These are phyloP conservation scores for Drosophila jambulina DNA, from an alignment of 1,140 invertebrate genomes.

Conservation along the genomic window DNA sequence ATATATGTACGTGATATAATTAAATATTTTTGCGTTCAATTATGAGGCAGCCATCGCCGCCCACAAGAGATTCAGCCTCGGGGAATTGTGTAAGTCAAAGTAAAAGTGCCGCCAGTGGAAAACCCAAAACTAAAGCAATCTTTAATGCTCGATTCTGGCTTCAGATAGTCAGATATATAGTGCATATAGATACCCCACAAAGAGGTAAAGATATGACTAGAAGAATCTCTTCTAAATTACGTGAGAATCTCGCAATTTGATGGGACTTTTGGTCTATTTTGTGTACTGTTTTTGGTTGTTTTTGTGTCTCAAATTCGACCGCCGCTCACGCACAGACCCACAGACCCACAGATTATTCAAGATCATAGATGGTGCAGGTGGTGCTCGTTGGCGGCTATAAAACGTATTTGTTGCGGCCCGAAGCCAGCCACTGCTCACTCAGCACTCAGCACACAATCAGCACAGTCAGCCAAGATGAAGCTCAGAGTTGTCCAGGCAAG, in stretches of 20 bases:
- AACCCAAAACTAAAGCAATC: neutral
- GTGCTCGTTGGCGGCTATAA: conserved; percentile 26
- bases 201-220: neutral
- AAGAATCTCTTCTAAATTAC: conserved; percentile 26
- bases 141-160: neutral
- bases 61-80: conserved; percentile 31
- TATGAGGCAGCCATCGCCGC: conserved; percentile 8
- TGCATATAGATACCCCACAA: neutral
- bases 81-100: conserved; percentile 33
- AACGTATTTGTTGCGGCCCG: conserved; percentile 23
- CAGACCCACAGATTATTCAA: conserved; percentile 29
- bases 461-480: conserved; percentile 20
- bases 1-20: conserved; percentile 25
- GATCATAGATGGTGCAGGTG: conserved; percentile 31
- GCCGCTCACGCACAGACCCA: conserved; percentile 43
- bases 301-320: conserved; percentile 15
- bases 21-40: conserved; percentile 29
- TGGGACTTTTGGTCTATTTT: neutral
- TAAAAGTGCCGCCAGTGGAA: conserved; percentile 11
- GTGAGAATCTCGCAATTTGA: conserved; percentile 22
- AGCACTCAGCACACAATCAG: conserved; percentile 26
- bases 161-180: neutral
- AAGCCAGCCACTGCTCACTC: conserved; percentile 43
- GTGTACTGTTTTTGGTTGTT: neutral
- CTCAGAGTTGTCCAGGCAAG: conserved; percentile 15